A percentile compares a stretch with the other conserved stretches of the same genome.
Evolutionary conservation across 2,888 invertebrate species (phyloP).

Genomic region (Eurytoma californica): DNA sequence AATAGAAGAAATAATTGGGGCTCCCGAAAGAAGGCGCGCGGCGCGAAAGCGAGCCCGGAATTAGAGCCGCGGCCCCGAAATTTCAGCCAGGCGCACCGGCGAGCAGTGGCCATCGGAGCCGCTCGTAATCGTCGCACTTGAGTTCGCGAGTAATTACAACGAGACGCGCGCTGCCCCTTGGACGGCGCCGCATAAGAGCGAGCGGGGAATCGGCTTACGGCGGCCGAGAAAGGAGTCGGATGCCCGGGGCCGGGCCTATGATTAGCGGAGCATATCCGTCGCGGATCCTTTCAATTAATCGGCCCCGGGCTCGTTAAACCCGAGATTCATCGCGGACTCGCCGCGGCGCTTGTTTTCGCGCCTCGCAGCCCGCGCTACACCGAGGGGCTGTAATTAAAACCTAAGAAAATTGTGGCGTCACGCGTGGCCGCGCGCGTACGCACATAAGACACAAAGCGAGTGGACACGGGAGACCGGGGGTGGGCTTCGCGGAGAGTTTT

Average conservation of each 20-base stretch:
- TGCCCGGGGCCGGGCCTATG: constrained; percentile 43
- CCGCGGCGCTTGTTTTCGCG: constrained; percentile 11
- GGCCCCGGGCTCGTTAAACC: constrained; percentile 60
- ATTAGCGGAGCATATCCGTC: constrained; percentile 30
- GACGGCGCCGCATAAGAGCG: constrained; percentile 35
- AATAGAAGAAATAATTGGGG: constrained; percentile 33
- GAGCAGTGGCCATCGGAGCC: constrained; percentile 69
- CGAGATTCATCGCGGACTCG: constrained; percentile 68
- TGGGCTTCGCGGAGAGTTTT: neutral
- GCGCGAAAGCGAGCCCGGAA: constrained; percentile 41
- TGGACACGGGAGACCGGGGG: constrained; percentile 9
- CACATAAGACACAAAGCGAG: constrained; percentile 37
- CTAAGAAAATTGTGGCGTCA: constrained; percentile 40
- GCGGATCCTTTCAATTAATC: constrained; percentile 56
- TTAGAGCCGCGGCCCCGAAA: constrained; percentile 3
- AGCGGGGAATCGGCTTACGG: neutral
- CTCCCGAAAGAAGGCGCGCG: constrained; percentile 15
- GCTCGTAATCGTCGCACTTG: constrained; percentile 74
- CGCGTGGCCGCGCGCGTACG: neutral
- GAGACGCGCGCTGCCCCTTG: constrained; percentile 67
- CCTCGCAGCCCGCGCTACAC: neutral
- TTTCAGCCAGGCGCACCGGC: constrained; percentile 15
- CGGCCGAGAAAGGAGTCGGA: constrained; percentile 40
- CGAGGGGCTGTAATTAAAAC: constrained; percentile 50
- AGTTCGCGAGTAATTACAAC: constrained; percentile 74